Evolutionary conservation across 2,797 vertebrate species (phyloP).

Genomic region (Stomatorhinus walkeri): DNA sequence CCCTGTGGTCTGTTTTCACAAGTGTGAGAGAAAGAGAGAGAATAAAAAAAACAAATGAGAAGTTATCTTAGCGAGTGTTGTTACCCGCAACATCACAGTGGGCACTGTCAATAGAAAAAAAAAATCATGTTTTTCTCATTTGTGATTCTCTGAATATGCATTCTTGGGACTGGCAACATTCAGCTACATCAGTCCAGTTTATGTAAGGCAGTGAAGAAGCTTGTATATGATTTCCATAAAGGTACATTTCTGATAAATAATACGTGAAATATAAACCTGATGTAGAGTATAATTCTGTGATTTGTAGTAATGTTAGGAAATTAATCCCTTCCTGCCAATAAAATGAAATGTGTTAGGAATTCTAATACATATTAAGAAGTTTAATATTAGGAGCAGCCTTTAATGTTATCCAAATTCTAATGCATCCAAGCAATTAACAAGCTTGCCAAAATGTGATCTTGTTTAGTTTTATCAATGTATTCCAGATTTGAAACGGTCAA

Average conservation of each 20-base stretch:
- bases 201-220: not conserved
- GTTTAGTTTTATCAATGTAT: not conserved
- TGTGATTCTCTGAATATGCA: not conserved
- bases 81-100: not conserved
- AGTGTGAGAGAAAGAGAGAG: not conserved
- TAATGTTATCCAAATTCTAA: not conserved
- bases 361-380: not conserved
- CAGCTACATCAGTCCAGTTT: not conserved
- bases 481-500: not conserved
- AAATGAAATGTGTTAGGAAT: not conserved
- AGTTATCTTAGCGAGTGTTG: not conserved
- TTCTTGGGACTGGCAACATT: not conserved
- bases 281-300: not conserved
- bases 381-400: not conserved
- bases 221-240: not conserved
- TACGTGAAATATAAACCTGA: not conserved
- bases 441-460: not conserved
- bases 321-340: not conserved
- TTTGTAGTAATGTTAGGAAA: not conserved
- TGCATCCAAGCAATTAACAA: conserved; percentile 3
- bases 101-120: not conserved
- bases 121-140: not conserved
- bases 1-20: not conserved
- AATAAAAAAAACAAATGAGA: not conserved
- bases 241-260: not conserved